A percentile compares a stretch with the other conserved stretches of the same genome.
Evolutionary conservation across 2,113 vertebrate species (phyloP).

Genomic region (Gymnocephalus cernua): DNA sequence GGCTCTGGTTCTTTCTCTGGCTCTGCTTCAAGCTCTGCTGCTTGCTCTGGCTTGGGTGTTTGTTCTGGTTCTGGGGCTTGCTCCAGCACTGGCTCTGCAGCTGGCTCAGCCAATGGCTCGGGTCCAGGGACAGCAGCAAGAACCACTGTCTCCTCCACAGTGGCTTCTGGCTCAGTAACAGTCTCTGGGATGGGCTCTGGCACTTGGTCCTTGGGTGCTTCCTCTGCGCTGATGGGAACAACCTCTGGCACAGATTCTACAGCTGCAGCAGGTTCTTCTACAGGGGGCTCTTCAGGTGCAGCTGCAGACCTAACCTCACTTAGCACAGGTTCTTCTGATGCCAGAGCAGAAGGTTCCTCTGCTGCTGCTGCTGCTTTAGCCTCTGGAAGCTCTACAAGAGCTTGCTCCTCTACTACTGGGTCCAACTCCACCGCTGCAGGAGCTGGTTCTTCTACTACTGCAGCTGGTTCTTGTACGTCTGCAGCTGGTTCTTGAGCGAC

Average conservation of each 20-base stretch:
- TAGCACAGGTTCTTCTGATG: slow-evolving; percentile 47
- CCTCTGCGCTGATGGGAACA: slow-evolving; percentile 15
- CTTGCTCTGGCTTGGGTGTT: not conserved
- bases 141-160: slow-evolving; percentile 54
- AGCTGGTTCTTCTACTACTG: not conserved
- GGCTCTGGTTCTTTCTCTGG: slow-evolving; percentile 22
- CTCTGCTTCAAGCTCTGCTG: slow-evolving; percentile 6
- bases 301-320: slow-evolving; percentile 32
- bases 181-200: slow-evolving; percentile 58
- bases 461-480: too few species aligned
- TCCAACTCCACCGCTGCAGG: slow-evolving; percentile 5
- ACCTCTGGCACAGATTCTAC: slow-evolving; percentile 35
- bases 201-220: slow-evolving; percentile 28
- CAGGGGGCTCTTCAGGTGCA: slow-evolving; percentile 38
- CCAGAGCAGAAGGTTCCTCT: slow-evolving; percentile 31
- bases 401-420: not conserved
- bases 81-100: slow-evolving; percentile 29
- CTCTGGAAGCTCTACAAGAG: slow-evolving; percentile 10
- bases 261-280: slow-evolving; percentile 43
- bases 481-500: too few species aligned
- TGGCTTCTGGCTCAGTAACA: slow-evolving; percentile 57
- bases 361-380: not conserved
- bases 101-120: slow-evolving; percentile 35
- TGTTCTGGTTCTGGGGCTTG: slow-evolving; percentile 34
- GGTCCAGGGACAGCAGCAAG: slow-evolving; percentile 37